Conservation (phyloP, 2,797 vertebrate genomes). For the Microctenopoma stevenorrisi region DNA sequence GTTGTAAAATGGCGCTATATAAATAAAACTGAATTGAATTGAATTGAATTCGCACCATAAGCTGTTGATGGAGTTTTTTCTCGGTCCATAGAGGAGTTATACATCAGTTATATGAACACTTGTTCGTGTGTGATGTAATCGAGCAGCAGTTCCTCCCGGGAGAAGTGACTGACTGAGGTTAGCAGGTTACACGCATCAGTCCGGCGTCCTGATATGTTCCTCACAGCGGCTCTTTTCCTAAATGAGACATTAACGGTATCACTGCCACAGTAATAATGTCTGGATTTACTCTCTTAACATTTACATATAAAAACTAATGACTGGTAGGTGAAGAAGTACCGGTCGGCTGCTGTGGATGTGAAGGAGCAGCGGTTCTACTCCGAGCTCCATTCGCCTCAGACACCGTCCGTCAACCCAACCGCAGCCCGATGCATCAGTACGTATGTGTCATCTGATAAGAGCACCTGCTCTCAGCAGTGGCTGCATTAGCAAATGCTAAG, state of each 20-base stretch:
- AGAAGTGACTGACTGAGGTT: slow-evolving; percentile 1
- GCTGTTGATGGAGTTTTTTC: slow-evolving; percentile 40
- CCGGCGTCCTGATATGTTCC: not conserved
- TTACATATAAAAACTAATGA: not conserved
- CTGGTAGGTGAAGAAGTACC: not conserved
- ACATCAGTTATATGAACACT: slow-evolving; percentile 27
- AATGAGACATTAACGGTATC: not conserved
- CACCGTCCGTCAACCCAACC: too few species aligned
- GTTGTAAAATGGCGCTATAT: too few species aligned
- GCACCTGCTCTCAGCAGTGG: not conserved
- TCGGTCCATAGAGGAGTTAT: slow-evolving; percentile 31
- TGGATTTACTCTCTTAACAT: too few species aligned
- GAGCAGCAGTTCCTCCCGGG: slow-evolving; percentile 22
- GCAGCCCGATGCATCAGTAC: too few species aligned
- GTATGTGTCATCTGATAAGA: not conserved
- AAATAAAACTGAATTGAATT: too few species aligned
- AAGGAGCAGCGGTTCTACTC: too few species aligned
- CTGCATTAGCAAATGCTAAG: too few species aligned
- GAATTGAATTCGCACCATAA: slow-evolving; percentile 51
- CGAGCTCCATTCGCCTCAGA: too few species aligned
- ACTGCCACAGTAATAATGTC: not conserved
- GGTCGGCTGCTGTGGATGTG: too few species aligned
- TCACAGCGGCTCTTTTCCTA: not conserved
- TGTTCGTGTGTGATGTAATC: slow-evolving; percentile 19
- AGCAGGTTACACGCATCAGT: slow-evolving; percentile 10